Conservation (phyloP, 2,888 invertebrate species). For the Allolobophora icterica region DNA sequence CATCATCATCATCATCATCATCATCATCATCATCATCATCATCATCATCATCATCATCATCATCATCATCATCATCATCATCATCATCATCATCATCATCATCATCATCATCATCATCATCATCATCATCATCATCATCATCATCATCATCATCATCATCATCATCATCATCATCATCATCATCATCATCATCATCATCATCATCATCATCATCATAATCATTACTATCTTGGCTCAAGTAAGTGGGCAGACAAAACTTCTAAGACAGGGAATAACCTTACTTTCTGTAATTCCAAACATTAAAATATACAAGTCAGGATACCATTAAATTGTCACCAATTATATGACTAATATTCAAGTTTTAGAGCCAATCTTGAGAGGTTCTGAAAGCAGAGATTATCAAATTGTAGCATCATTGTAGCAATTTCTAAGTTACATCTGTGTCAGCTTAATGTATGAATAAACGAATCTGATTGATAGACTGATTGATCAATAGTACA, state of each 20-base stretch:
- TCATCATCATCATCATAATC: background rate
- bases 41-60: constrained; percentile 13
- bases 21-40: background rate
- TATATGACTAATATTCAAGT: background rate
- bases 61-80: background rate
- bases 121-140: constrained; percentile 26
- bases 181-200: background rate
- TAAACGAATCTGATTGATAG: too few relatives aligned
- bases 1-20: constrained; percentile 12
- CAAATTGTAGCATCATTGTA: too few relatives aligned
- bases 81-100: background rate
- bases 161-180: constrained; percentile 34
- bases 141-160: constrained; percentile 35
- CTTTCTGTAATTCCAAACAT: background rate
- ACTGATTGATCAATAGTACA: too few relatives aligned
- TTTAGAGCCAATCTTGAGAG: background rate
- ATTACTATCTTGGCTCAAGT: background rate
- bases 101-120: background rate
- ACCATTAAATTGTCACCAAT: background rate
- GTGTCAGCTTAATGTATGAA: too few relatives aligned
- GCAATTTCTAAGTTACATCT: too few relatives aligned
- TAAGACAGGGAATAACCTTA: background rate
- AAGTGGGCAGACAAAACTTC: background rate
- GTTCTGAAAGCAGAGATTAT: background rate
- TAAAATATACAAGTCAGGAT: background rate